These are phyloP conservation scores for Cosmopolites sordidus DNA, from an alignment of 2,888 invertebrate species.

Conservation along the genomic window DNA sequence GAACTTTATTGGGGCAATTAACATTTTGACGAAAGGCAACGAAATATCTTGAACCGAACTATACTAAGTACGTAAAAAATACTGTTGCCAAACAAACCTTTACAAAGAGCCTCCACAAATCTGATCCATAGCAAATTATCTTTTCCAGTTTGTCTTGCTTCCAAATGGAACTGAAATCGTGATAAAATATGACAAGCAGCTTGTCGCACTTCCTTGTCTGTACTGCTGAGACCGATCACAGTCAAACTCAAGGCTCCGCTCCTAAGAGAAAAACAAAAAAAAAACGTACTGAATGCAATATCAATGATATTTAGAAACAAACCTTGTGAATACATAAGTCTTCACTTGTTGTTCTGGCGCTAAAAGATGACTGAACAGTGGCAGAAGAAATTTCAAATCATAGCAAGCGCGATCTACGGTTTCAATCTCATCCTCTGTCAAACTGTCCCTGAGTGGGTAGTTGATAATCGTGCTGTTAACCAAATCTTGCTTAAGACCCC, in stretches of 20 bases:
- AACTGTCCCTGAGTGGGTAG: slow-evolving; percentile 54
- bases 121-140: slow-evolving; percentile 64
- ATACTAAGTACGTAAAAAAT: too few relatives aligned
- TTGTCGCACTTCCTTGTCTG: slow-evolving; percentile 61
- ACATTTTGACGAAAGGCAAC: too few relatives aligned
- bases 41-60: too few relatives aligned
- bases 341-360: slow-evolving; percentile 71
- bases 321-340: slow-evolving; percentile 64
- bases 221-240: slow-evolving; percentile 66
- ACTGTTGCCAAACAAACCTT: slow-evolving; percentile 52
- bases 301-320: not conserved
- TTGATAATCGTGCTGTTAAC: slow-evolving; percentile 58
- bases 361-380: slow-evolving; percentile 69
- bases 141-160: slow-evolving; percentile 60
- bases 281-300: not conserved
- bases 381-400: slow-evolving; percentile 78
- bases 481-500: slow-evolving; percentile 19
- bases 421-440: slow-evolving; percentile 30
- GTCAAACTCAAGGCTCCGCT: slow-evolving; percentile 62
- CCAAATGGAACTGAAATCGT: slow-evolving; percentile 70
- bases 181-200: slow-evolving; percentile 71
- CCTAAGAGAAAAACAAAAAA: slow-evolving; percentile 5
- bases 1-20: too few relatives aligned
- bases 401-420: slow-evolving; percentile 52
- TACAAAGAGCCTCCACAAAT: slow-evolving; percentile 63